A percentile compares a stretch with the other conserved stretches of the same genome.
These are phyloP conservation scores for Brachyrhaphis roseni DNA, from an alignment of 2,797 vertebrate genomes.

Conservation along the genomic window DNA sequence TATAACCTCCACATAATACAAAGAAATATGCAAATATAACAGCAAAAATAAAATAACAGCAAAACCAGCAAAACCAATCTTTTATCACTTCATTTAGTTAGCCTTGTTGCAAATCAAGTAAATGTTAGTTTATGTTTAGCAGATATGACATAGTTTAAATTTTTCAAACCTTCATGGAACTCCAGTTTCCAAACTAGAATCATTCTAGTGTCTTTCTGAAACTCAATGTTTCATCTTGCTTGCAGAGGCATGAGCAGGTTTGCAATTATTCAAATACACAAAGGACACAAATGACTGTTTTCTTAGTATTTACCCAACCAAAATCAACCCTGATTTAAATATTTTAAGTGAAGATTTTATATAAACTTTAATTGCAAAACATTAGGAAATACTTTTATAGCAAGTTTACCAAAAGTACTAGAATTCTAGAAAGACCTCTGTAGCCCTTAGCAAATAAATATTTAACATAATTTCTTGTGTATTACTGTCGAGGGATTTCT, in stretches of 20 bases:
- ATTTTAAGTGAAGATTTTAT: not conserved
- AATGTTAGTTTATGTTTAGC: slow-evolving; percentile 20
- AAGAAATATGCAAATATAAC: slow-evolving; percentile 2
- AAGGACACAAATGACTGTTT: not conserved
- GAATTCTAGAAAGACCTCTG: not conserved
- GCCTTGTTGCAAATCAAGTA: not conserved
- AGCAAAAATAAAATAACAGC: not conserved
- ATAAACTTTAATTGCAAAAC: not conserved
- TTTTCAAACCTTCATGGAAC: not conserved
- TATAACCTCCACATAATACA: slow-evolving; percentile 20
- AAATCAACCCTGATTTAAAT: not conserved
- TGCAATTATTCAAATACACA: not conserved
- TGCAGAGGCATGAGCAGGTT: not conserved
- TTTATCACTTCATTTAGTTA: not conserved
- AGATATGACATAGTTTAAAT: not conserved
- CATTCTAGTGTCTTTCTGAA: not conserved
- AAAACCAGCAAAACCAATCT: not conserved
- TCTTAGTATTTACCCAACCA: not conserved
- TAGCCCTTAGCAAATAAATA: slow-evolving; percentile 4
- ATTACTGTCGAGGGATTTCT: not conserved
- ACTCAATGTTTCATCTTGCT: not conserved
- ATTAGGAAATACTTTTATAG: not conserved
- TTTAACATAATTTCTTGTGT: not conserved
- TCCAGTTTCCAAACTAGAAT: not conserved
- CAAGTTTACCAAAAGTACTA: not conserved